phyloP scores from a whole-genome alignment of 2,888 invertebrate genomes.

The Julus scanicus region DNA sequence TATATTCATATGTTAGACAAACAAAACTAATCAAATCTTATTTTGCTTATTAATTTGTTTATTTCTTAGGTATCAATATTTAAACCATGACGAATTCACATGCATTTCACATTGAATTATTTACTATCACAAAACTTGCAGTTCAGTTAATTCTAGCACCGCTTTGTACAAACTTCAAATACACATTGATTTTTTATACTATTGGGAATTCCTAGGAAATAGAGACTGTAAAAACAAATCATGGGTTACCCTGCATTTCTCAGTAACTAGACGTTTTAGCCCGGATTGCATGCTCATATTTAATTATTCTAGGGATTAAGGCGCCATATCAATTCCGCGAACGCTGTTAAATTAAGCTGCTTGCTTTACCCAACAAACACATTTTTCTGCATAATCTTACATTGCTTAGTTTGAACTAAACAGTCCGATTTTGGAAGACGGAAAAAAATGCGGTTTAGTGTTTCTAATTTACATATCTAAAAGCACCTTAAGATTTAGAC shows the following conservation, averaged over 20 bases:
- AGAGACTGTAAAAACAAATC: neutral
- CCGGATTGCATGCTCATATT: neutral
- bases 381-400: neutral
- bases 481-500: neutral
- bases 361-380: neutral
- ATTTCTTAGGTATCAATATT: too few species aligned
- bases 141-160: neutral
- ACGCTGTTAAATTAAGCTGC: neutral
- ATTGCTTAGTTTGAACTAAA: neutral
- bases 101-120: too few species aligned
- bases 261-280: neutral
- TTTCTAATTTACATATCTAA: neutral
- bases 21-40: too few species aligned
- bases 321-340: neutral
- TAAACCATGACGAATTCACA: too few species aligned
- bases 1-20: too few species aligned
- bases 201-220: neutral
- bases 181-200: neutral
- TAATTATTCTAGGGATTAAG: conserved; percentile 9
- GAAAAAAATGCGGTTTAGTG: neutral
- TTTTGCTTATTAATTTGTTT: too few species aligned
- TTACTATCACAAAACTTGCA: neutral
- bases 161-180: neutral
- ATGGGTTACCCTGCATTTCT: neutral
- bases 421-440: neutral